phyloP scores from a whole-genome alignment of 23 tunicate species.

The Trididemnum clinides region DNA sequence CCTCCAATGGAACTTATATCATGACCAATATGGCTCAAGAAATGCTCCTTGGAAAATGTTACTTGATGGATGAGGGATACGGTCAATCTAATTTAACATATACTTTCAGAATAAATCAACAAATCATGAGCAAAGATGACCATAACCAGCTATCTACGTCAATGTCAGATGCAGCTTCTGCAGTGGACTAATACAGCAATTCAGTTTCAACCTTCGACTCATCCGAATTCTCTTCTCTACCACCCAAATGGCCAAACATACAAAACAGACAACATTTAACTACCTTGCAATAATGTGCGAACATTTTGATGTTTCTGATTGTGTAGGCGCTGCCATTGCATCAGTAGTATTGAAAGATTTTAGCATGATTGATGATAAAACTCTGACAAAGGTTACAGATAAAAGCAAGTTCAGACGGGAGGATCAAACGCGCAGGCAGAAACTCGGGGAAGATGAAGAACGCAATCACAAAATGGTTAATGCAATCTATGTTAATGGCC shows the following conservation, averaged over 20 bases:
- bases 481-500: conserved; percentile 34
- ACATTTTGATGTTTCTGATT: conserved; percentile 20
- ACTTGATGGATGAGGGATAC: not conserved
- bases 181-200: not conserved
- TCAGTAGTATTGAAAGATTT: conserved; percentile 21
- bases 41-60: not conserved
- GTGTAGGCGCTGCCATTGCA: conserved; percentile 43
- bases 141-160: conserved; percentile 7
- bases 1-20: not conserved
- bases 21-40: not conserved
- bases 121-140: not conserved
- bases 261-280: conserved; percentile 25
- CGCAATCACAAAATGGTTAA: conserved; percentile 1
- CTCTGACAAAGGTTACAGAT: conserved; percentile 7
- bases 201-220: conserved; percentile 3
- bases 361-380: not conserved
- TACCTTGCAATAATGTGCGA: conserved; percentile 30
- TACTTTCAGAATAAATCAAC: not conserved
- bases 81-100: not conserved
- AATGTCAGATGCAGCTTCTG: conserved; percentile 15
- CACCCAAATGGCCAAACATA: not conserved
- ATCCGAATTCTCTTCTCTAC: not conserved
- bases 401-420: conserved; percentile 17
- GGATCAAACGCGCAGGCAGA: conserved; percentile 8
- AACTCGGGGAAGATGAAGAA: conserved; percentile 1